Evolutionary conservation across 2,888 invertebrate species (phyloP), one percentile per base, ranked within the genome.

Genomic region (Galerucella pusilla): DNA sequence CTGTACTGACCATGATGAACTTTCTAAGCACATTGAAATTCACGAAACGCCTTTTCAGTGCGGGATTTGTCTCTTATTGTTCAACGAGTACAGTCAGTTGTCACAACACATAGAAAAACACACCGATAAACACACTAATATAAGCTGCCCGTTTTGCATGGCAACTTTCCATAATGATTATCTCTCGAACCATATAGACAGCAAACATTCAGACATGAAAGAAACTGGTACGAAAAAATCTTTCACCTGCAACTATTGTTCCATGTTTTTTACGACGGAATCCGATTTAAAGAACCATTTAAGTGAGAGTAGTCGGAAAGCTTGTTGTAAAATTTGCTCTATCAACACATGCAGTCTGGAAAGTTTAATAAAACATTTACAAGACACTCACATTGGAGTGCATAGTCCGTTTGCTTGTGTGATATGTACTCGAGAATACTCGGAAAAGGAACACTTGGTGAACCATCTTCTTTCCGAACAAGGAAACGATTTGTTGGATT

Each of bases 321-420:
- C 45, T 12, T 20, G 20, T 20, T 65, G 64, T 65, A 65, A 65
- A n/a, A 65, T 65, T 65, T 65, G 64, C 46, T 65, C 45, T 5
- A 46, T 46, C 1, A 46, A 65, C 12, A 16, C 16, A 4, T 46
- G 45, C 64, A 65, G 45, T 65, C 20, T 20, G 5, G 64, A 65
- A n/a, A 20, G 45, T 45, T 20, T 65, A 20, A 45, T 65, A 12
- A 46, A 65, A 20, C 64, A 65, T 46, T 12, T 65, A 46, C 64
- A 20, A 46, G 46, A 65, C 2, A 46, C 12, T n/a, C 64, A 65
- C 46, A 46, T 65, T 5, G 16, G 16, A 11, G n/a, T 20, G 46
- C 45, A 9, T 3, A 49, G 16, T 65, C 64, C 64, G 11, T 65
- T 65, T 6, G 9, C 46, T 45, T 65, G 64, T 6, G 46, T 65